Base-by-base conservation (phyloP, 2,113 vertebrate species). In the Oryzias javanicus region DNA sequence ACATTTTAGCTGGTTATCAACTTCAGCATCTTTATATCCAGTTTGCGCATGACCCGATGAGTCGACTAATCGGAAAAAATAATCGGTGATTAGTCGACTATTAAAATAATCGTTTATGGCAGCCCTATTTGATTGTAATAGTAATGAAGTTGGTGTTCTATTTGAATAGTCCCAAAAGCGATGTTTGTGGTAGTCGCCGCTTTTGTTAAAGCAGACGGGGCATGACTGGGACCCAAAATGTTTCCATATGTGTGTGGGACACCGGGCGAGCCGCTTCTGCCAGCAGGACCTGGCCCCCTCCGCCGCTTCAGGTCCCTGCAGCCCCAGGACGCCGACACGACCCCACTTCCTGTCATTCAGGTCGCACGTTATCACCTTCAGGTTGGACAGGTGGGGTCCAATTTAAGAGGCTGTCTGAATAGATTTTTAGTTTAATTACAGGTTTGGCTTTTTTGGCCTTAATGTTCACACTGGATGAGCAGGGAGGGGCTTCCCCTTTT, bases 211-310 rank as follows among this genome's bases (percentile, higher is more conserved):
- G 49, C 79, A 77, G 67, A 84, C 82, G 67, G 87, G 82, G 76
- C 84, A 84, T 79, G 81, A 81, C 86, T 72, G 79, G 79, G 71
- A 82, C 70, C 79, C 68, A 86, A 88, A 92, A 76, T 44, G 66
- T 79, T 90, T 90, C 88, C 88, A 90, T 86, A 89, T 90, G 90
- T 81, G 62, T 67, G 63, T 59, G 74, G 83, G 78, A 85, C 77
- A 47, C 51, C 62, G 77, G 58, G 70, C 48, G 79, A 77, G 79
- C 74, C 60, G 84, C 70, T 54, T n/a, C 77, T 82, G 74, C 82
- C 84, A 82, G 85, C 76, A 63, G 75, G 67, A 69, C 76, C 74
- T 49, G 55, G 68, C 76, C 80, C 61, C 62, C 73, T 76, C 51
- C 80, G 47, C 42, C 54, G 67, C 68, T 70, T 67, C 61, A 78